Evolutionary conservation across 2,888 invertebrate species (phyloP).

Genomic region (Hirtodrosophila histrioides): DNA sequence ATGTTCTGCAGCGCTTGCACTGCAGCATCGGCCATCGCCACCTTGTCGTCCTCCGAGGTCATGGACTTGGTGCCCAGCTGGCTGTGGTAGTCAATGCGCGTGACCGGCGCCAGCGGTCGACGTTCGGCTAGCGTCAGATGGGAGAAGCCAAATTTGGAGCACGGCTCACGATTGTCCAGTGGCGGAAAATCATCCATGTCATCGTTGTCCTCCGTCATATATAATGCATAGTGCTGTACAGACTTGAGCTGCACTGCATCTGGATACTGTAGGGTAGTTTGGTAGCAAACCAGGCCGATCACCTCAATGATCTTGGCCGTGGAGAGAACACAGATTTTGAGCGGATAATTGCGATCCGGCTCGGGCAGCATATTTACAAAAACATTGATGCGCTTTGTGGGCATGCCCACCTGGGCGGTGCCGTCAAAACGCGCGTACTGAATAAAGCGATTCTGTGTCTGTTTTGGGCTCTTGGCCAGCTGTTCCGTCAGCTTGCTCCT

Average conservation of each 20-base stretch:
- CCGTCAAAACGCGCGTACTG: slow-evolving; percentile 97
- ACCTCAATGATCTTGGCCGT: slow-evolving; percentile 94
- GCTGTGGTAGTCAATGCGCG: slow-evolving; percentile 79
- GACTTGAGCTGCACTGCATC: slow-evolving; percentile 87
- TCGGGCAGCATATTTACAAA: slow-evolving; percentile 94
- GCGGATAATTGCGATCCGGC: slow-evolving; percentile 92
- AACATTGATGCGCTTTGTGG: slow-evolving; percentile 93
- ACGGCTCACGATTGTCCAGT: slow-evolving; percentile 93
- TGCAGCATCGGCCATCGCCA: slow-evolving; percentile 78
- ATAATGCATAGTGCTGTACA: slow-evolving; percentile 91
- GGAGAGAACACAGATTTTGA: slow-evolving; percentile 91
- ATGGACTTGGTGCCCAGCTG: slow-evolving; percentile 80
- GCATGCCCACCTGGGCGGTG: slow-evolving; percentile 90
- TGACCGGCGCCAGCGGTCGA: slow-evolving; percentile 77
- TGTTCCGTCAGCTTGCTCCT: slow-evolving; percentile 90
- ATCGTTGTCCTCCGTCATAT: slow-evolving; percentile 98
- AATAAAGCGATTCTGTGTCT: slow-evolving; percentile 93
- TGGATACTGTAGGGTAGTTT: slow-evolving; percentile 88
- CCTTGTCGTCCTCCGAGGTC: slow-evolving; percentile 85
- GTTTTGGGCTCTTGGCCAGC: slow-evolving; percentile 90
- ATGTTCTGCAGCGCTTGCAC: slow-evolving; percentile 68
- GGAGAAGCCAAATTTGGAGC: slow-evolving; percentile 96
- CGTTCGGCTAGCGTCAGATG: slow-evolving; percentile 94
- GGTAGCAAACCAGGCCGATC: slow-evolving; percentile 96
- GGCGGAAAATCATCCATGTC: slow-evolving; percentile 94